Conservation (phyloP, 2,888 invertebrate genomes). For the Troglohyphantes excavatus region DNA sequence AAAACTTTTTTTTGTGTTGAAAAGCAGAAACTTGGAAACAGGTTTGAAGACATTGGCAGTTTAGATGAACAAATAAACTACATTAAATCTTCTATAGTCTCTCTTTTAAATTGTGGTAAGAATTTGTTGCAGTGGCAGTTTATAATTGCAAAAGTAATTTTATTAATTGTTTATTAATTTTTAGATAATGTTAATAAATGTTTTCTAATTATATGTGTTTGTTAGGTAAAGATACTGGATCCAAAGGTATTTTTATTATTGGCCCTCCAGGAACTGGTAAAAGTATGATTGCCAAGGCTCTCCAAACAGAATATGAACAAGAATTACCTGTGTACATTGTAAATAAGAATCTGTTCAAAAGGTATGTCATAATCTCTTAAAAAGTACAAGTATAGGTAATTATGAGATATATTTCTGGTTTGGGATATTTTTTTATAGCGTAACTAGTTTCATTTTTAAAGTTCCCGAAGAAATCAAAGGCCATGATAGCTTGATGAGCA, state of each 20-base stretch:
- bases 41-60: conserved; percentile 19
- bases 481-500: neutral
- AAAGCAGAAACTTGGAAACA: neutral
- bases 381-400: neutral
- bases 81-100: conserved; percentile 3
- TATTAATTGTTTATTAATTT: neutral
- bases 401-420: too few species aligned
- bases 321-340: conserved; percentile 13
- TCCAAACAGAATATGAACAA: conserved; percentile 69
- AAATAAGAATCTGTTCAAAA: neutral
- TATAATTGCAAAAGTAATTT: neutral
- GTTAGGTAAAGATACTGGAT: neutral
- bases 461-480: too few species aligned
- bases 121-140: neutral
- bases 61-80: conserved; percentile 28
- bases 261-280: conserved; percentile 80
- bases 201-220: neutral
- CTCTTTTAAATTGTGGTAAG: conserved; percentile 26
- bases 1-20: neutral
- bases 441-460: too few species aligned
- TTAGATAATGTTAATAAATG: neutral
- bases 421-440: too few species aligned
- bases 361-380: neutral
- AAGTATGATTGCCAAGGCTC: conserved; percentile 66
- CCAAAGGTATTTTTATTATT: conserved; percentile 73